Conservation (phyloP, 2,113 vertebrate genomes). For the Pygathrix nemaeus region DNA sequence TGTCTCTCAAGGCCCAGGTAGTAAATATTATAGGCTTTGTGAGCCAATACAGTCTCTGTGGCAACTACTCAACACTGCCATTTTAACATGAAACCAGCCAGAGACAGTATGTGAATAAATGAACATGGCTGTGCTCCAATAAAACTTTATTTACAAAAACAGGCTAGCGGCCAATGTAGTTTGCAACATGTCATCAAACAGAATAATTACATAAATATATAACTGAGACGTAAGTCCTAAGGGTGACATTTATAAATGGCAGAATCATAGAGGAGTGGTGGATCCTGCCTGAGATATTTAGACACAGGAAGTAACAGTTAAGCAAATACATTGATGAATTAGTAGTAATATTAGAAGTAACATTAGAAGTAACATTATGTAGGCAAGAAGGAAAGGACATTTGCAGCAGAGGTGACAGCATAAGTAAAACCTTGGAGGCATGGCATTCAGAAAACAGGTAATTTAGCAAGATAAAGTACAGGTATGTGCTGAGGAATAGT, state of each 20-base stretch:
- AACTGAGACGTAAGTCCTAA: neutral
- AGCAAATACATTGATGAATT: neutral
- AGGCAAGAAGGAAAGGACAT: neutral
- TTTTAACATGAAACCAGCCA: neutral
- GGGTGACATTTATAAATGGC: neutral
- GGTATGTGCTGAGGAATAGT: neutral
- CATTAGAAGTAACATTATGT: neutral
- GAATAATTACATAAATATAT: neutral
- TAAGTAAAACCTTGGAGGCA: neutral
- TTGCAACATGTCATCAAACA: neutral
- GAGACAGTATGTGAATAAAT: neutral
- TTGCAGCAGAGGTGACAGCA: neutral
- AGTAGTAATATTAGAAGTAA: neutral
- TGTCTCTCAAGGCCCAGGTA: neutral
- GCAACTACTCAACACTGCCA: neutral
- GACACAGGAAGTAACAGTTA: neutral
- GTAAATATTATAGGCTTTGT: neutral
- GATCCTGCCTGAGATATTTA: neutral
- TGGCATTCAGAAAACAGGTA: neutral
- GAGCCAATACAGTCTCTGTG: neutral
- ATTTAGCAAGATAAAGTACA: neutral
- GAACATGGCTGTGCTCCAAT: neutral
- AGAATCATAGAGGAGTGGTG: neutral
- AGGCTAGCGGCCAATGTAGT: neutral
- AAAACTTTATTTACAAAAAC: conserved; percentile 37